Evolutionary conservation across 2,888 invertebrate species (phyloP), one percentile per base, ranked within the genome.

Genomic region (Oeneis ivallda): DNA sequence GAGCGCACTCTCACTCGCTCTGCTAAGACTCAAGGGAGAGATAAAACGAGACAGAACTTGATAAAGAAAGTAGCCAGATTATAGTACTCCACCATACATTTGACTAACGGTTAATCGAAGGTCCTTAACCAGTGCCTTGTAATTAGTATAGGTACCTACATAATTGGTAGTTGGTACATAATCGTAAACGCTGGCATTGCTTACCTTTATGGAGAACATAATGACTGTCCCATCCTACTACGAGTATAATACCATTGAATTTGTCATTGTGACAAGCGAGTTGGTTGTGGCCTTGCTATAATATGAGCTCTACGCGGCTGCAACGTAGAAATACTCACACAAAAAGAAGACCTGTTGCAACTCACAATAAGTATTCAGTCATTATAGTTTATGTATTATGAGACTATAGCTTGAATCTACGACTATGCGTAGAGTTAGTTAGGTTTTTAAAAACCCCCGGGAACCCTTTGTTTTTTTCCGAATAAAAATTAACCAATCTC

Each of bases 161-260:
- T n/a, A n/a, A n/a, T n/a, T n/a, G n/a, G n/a, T n/a, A n/a, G n/a
- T n/a, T n/a, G n/a, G n/a, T 37, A 37, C 37, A 8, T 37, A 76
- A 78, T 73, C 71, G 75, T 75, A 77, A 78, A 75, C 75, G 74
- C 69, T 79, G 79, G 70, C 84, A 83, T 82, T 83, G 80, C 75
- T 56, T 69, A 76, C 83, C 56, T 66, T 76, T 85, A 85, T 78
- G 82, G 85, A 66, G 64, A 76, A 72, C 69, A 71, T 85, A 82
- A 86, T 82, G 79, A 77, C 72, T 73, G 70, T 72, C 76, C 75
- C 72, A 52, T 52, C 52, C 52, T 71, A 72, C 72, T 70, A 62
- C 72, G 70, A 71, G 7, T 8, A 37, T 37, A 37, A 9, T 70
- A 68, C 72, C 68, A 69, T 70, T 74, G 71, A 66, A 72, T 70